These are phyloP conservation scores for Cylloceria caligata DNA, from an alignment of 2,888 invertebrate species.

Conservation along the genomic window DNA sequence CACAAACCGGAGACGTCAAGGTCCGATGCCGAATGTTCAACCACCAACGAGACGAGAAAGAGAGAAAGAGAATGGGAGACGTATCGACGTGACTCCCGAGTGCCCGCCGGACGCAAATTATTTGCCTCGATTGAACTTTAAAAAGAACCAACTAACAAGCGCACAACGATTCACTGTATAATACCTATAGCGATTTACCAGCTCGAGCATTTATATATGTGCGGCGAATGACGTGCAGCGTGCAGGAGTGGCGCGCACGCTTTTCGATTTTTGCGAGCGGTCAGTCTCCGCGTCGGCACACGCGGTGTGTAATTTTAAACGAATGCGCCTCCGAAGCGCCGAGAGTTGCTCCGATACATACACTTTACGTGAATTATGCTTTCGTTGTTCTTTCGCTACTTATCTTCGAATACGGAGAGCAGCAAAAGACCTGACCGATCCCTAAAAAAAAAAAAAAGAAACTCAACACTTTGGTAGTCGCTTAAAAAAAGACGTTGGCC, in stretches of 20 bases:
- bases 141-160: conserved; percentile 65
- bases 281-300: conserved; percentile 35
- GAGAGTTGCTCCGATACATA: conserved; percentile 32
- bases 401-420: conserved; percentile 34
- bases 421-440: not conserved
- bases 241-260: conserved; percentile 26
- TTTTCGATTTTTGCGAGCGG: conserved; percentile 41
- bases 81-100: conserved; percentile 23
- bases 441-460: conserved; percentile 34
- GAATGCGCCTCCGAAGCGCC: conserved; percentile 44
- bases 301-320: conserved; percentile 52
- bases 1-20: not conserved
- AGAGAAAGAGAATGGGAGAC: conserved; percentile 21
- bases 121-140: conserved; percentile 64
- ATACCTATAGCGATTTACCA: conserved; percentile 25
- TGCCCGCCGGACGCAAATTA: conserved; percentile 59
- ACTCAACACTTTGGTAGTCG: conserved; percentile 32
- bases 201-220: conserved; percentile 30
- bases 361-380: conserved; percentile 1
- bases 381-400: not conserved
- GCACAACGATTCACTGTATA: conserved; percentile 34
- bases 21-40: conserved; percentile 24
- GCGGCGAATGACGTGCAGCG: not conserved
- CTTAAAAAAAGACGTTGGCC: conserved; percentile 11
- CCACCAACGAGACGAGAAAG: conserved; percentile 21